Base-by-base conservation (phyloP, 2,888 invertebrate species). In the Empis stercorea region DNA sequence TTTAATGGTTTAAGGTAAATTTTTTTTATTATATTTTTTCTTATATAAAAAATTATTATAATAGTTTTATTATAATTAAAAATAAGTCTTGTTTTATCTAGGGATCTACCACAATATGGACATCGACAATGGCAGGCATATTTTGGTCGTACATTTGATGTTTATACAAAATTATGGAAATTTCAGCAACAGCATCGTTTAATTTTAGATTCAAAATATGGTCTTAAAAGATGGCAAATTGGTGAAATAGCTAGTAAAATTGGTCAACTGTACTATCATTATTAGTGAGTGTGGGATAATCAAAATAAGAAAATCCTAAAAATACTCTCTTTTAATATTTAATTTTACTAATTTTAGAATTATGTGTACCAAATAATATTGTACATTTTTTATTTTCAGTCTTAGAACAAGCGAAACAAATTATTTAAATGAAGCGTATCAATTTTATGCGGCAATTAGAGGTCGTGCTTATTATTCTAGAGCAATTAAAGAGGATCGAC, bases 161-260 rank as follows among this genome's bases (percentile, higher is more conserved):
- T 95, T 49, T 96, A 94, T 73, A 94, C 95, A 30, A 92, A 92
- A 71, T 74, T 96, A 49, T 96, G 96, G 96, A 95, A 95, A 71
- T 96, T 92, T 68, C 96, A 96, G 70, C 95, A 96, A 66, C 92
- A 93, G 66, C 93, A 96, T 71, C 81, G 94, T 71, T 80, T 81
- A 68, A 78, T 92, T 52, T 74, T 96, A 57, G 94, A 96, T 68
- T 80, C 80, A 53, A 92, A 93, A 71, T 96, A 95, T 70, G 93
- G 92, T 30, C 74, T 96, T 59, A 95, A 96, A 65, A 74, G 96
- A 58, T 96, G 96, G 95, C 96, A 96, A 72, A 95, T 96, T 59
- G 96, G 96, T 46, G 96, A 96, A 73, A 94, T 96, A 55, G 96
- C 95, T 43, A 95, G 94, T 46, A 96, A 96, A 76, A 96, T 96